Conservation (phyloP, 2,888 invertebrate species). For the Eulithis prunata region DNA sequence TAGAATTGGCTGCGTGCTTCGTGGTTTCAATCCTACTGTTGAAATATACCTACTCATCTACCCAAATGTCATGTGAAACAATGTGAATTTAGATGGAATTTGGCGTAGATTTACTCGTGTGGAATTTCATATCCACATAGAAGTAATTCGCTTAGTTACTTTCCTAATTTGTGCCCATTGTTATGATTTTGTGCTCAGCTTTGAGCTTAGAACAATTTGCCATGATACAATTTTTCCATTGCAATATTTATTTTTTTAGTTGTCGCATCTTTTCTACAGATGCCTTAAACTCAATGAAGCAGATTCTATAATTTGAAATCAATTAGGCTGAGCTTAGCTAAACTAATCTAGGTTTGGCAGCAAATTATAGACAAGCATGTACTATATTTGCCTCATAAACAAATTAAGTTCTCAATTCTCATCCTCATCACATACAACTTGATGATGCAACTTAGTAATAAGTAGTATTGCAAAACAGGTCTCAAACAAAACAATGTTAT, state of each 20-base stretch:
- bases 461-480: too few species aligned
- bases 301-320: too few species aligned
- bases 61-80: constrained; percentile 34
- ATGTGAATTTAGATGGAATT: constrained; percentile 19
- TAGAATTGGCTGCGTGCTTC: constrained; percentile 22
- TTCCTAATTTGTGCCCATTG: constrained; percentile 10
- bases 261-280: too few species aligned
- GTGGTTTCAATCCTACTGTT: constrained; percentile 30
- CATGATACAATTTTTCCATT: too few species aligned
- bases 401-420: too few species aligned
- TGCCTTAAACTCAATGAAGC: too few species aligned
- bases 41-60: constrained; percentile 35
- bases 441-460: not conserved
- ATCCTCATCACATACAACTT: not conserved
- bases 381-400: too few species aligned
- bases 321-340: too few species aligned
- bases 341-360: too few species aligned
- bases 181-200: not conserved
- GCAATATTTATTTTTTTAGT: too few species aligned
- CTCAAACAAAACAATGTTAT: constrained; percentile 10
- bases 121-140: constrained; percentile 20
- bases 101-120: constrained; percentile 23
- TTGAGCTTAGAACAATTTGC: not conserved
- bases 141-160: constrained; percentile 18
- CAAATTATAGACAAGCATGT: too few species aligned